Evolutionary conservation across 1,140 invertebrate genomes (phyloP).

Genomic region (Aphelenchoides avenae): DNA sequence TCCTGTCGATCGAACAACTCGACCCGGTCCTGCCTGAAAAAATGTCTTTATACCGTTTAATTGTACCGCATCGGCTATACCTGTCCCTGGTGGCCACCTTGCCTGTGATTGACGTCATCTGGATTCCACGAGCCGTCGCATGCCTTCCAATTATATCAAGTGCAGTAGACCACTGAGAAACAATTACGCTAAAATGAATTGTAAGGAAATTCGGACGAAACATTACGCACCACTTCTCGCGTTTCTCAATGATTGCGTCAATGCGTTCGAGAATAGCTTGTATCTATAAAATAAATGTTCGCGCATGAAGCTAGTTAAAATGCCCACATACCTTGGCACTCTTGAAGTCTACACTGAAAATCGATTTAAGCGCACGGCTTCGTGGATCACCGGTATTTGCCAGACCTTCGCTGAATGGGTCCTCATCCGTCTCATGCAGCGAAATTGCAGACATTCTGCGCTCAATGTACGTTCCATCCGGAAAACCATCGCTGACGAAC

Average conservation of each 20-base stretch:
- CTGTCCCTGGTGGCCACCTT: constrained; percentile 25
- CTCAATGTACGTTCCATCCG: constrained; percentile 15
- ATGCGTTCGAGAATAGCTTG: constrained; percentile 20
- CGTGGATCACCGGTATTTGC: neutral
- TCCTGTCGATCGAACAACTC: constrained; percentile 35
- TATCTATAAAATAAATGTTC: too few relatives aligned
- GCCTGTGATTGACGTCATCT: constrained; percentile 37
- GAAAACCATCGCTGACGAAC: constrained; percentile 34
- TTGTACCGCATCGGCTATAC: too few relatives aligned
- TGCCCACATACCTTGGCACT: constrained; percentile 26
- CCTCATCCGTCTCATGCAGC: constrained; percentile 11
- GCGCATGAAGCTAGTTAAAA: too few relatives aligned
- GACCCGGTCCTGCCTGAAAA: constrained; percentile 29
- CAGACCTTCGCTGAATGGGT: neutral
- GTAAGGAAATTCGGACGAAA: too few relatives aligned
- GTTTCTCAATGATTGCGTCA: constrained; percentile 15
- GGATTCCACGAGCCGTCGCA: constrained; percentile 16
- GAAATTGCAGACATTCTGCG: constrained; percentile 22
- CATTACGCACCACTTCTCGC: constrained; percentile 34
- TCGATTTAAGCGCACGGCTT: neutral
- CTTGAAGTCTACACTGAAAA: constrained; percentile 17
- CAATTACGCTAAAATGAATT: constrained; percentile 43
- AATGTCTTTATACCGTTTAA: too few relatives aligned
- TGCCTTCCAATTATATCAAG: constrained; percentile 34
- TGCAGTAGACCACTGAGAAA: constrained; percentile 39